A percentile compares a stretch with the other conserved stretches of the same genome.
Conservation (phyloP, 1,140 invertebrate species). For the Panagrolaimus sp. region DNA sequence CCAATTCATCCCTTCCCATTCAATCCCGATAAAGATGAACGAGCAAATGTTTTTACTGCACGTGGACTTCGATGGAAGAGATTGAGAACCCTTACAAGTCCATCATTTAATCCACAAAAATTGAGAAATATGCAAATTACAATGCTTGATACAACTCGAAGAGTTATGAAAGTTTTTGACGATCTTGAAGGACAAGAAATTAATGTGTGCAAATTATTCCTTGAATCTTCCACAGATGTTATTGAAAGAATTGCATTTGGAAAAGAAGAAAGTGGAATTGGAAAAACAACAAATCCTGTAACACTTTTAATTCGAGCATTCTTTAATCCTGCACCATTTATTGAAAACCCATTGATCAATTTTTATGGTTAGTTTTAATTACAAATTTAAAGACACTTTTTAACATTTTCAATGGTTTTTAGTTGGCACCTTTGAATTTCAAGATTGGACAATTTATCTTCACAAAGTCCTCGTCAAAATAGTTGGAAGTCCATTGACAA, state of each 20-base stretch:
- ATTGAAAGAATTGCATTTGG: constrained; percentile 21
- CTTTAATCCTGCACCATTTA: constrained; percentile 17
- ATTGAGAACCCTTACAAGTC: constrained; percentile 59
- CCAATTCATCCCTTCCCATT: constrained; percentile 18
- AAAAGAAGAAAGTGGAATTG: constrained; percentile 12
- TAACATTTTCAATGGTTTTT: background rate
- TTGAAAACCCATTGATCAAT: constrained; percentile 16
- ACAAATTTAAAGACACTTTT: constrained; percentile 4
- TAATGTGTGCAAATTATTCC: constrained; percentile 21
- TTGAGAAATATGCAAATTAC: constrained; percentile 17
- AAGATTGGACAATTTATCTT: constrained; percentile 22
- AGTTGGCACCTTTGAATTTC: constrained; percentile 19
- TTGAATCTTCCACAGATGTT: constrained; percentile 17
- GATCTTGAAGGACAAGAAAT: constrained; percentile 18
- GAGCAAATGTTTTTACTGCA: constrained; percentile 43
- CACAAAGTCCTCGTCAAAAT: constrained; percentile 16
- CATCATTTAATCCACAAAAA: constrained; percentile 23
- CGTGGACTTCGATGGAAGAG: constrained; percentile 59
- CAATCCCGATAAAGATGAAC: constrained; percentile 27
- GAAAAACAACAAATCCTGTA: constrained; percentile 15
- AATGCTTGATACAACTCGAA: constrained; percentile 17
- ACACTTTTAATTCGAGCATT: background rate
- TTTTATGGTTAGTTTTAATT: constrained; percentile 13
- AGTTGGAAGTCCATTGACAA: background rate
- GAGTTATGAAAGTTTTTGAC: constrained; percentile 10